These are phyloP conservation scores for Anastrepha obliqua DNA, from an alignment of 1,140 invertebrate species.

Conservation along the genomic window DNA sequence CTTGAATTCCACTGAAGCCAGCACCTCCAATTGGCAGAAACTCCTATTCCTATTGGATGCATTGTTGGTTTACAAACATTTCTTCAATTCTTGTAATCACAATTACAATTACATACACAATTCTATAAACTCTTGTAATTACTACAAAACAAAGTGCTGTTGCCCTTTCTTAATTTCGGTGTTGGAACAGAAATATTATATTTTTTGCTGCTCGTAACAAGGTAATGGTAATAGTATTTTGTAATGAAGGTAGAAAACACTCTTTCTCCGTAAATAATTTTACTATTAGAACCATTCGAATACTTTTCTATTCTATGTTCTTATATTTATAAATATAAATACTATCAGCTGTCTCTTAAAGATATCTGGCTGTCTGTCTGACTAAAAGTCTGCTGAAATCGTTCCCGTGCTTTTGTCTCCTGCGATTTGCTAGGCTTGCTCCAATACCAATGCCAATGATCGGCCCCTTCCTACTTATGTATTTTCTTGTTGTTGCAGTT, in stretches of 20 bases:
- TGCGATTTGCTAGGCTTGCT: neutral
- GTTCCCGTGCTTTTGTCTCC: neutral
- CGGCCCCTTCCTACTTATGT: neutral
- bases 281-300: neutral
- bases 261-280: neutral
- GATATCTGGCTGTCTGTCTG: neutral
- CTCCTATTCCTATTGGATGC: neutral
- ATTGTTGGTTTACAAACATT: neutral
- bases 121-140: too few relatives aligned
- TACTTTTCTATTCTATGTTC: neutral
- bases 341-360: neutral
- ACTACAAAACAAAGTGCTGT: neutral
- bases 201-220: too few relatives aligned
- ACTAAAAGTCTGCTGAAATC: neutral
- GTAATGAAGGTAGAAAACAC: too few relatives aligned
- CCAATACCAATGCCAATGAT: neutral
- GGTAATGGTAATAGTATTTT: too few relatives aligned
- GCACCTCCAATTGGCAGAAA: neutral
- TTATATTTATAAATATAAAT: constrained; percentile 14
- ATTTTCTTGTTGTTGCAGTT: constrained; percentile 44
- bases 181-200: too few relatives aligned
- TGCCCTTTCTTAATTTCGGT: neutral
- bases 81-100: neutral
- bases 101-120: neutral
- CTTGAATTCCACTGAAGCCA: neutral